Evolutionary conservation across 2,797 vertebrate species (phyloP), one percentile per base, ranked within the genome.

Genomic region (Coreius guichenoti): DNA sequence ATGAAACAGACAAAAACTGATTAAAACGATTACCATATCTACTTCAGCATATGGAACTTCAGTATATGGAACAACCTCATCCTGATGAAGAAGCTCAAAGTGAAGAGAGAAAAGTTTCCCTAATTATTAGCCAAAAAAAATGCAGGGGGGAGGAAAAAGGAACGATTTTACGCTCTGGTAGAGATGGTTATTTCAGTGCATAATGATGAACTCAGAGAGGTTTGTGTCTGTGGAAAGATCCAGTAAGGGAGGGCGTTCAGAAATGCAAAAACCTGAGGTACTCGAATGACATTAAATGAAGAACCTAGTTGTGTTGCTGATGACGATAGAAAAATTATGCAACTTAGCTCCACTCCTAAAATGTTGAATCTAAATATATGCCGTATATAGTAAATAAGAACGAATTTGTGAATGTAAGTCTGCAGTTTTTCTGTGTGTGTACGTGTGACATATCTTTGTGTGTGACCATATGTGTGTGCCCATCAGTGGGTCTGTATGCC

Each of bases 401-500:
- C 77, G 1, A 23, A 77, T 86, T 43, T 83, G 23, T 61, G 54
- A 72, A 31, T 73, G 51, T 47, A 56, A 36, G 49, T 74, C 47
- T 75, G 45, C 61, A 79, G 36, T 39, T 45, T 80, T 33, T 84
- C 21, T 72, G 29, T 26, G 67, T 36, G n/a, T 65, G 49, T 68
- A 54, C 17, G 26, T 36, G 83, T 36, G 39, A 68, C 31, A 31
- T 84, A 45, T 85, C 74, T 78, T 76, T 80, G 85, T 29, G n/a
- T 68, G 63, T 80, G 43, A 90, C 93, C 94, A 94, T 94, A 95
- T 94, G 94, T 91, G 93, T 92, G 91, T 87, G 79, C 94, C 93
- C 93, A 92, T 94, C 94, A 94, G 94, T 94, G 92, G 92, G 93
- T 93, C 93, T 88, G 90, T 92, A 92, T 91, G 93, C 94, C 94